These are phyloP conservation scores for Tangara arthus DNA, from an alignment of 2,797 vertebrate species.

Conservation along the genomic window DNA sequence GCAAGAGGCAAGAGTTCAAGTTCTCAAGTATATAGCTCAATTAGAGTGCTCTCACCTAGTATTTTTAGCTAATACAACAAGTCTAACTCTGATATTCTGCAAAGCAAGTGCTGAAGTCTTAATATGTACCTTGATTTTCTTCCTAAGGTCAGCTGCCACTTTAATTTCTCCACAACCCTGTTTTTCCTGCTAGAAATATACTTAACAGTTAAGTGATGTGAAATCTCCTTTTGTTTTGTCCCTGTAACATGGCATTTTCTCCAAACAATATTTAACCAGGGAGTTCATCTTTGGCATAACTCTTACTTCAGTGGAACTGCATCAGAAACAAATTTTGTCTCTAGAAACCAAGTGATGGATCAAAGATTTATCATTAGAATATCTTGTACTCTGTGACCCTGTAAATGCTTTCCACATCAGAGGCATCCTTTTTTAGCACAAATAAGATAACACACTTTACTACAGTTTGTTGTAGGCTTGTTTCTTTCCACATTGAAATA, in stretches of 20 bases:
- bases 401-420: constrained; percentile 13
- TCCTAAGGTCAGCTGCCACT: not conserved
- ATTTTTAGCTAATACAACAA: not conserved
- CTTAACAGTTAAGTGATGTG: not conserved
- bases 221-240: not conserved
- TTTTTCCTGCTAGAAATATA: not conserved
- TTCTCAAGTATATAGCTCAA: not conserved
- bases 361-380: constrained; percentile 19
- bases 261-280: not conserved
- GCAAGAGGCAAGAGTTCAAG: not conserved
- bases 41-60: not conserved
- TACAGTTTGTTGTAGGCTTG: not conserved
- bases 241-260: not conserved
- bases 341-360: constrained; percentile 11
- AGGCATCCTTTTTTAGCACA: not conserved
- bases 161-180: not conserved
- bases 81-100: not conserved
- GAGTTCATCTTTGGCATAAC: not conserved
- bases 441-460: not conserved
- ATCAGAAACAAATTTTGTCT: not conserved
- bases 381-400: not conserved
- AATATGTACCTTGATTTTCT: not conserved
- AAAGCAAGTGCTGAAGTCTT: not conserved
- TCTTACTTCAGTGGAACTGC: not conserved
- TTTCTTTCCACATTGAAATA: not conserved